A percentile compares a stretch with the other conserved stretches of the same genome.
phyloP scores from a whole-genome alignment of 2,888 invertebrate species.

The Acrobasis consociella region DNA sequence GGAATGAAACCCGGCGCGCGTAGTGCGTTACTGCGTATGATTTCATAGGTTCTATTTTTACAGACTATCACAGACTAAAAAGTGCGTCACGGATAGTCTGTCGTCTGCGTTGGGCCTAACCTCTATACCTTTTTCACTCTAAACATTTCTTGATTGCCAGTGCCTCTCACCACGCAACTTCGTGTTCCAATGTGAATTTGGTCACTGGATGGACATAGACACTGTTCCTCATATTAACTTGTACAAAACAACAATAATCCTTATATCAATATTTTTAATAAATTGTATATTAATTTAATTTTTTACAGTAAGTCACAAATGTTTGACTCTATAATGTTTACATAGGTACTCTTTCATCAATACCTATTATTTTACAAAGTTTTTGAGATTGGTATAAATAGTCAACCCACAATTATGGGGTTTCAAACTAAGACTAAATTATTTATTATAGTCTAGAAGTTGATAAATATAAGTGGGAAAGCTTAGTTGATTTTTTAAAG shows the following conservation, averaged over 20 bases:
- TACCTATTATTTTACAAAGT: background rate
- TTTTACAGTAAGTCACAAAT: background rate
- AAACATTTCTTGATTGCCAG: too few relatives aligned
- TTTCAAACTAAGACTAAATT: background rate
- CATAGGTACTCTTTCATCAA: background rate
- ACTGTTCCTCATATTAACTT: background rate
- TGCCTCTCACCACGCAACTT: too few relatives aligned
- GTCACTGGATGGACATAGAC: background rate
- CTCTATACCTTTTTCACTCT: too few relatives aligned
- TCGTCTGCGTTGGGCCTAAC: too few relatives aligned
- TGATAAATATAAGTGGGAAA: background rate
- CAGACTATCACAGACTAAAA: too few relatives aligned
- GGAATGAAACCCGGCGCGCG: too few relatives aligned
- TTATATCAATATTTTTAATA: background rate
- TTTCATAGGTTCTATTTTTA: too few relatives aligned
- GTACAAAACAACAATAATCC: background rate
- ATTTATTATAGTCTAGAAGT: background rate
- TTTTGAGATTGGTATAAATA: background rate
- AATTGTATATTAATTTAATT: background rate
- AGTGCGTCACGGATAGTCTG: too few relatives aligned
- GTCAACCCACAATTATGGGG: background rate
- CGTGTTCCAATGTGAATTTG: background rate
- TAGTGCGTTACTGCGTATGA: too few relatives aligned
- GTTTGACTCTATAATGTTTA: background rate
- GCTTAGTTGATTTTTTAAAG: background rate